Evolutionary conservation across 1,140 invertebrate genomes (phyloP), one percentile per base, ranked within the genome.

Genomic region (Neoseiulus cucumeris): DNA sequence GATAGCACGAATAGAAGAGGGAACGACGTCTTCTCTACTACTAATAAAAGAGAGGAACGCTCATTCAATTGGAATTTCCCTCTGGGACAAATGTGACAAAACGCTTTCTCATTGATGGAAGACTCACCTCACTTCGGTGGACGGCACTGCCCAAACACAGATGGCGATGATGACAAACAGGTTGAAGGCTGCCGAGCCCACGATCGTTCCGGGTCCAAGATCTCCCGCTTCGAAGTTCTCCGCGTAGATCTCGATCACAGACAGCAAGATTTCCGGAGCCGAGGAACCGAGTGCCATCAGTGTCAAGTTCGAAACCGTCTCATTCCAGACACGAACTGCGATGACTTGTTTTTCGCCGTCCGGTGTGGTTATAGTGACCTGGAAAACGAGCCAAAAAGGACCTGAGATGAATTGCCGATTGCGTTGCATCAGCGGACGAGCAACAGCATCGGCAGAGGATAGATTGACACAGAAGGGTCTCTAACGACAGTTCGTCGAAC

Each of bases 221-320:
- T 98, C 95, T 9, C 95, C 95, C 33, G 93, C 91, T 72, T 95
- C 79, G 73, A 95, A 97, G 70, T 87, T 83, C 74, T 90, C 89
- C 17, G 87, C 88, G 73, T 85, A 87, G 70, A 96, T 92, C 79
- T 97, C 93, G 70, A 97, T 96, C 42, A 97, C 89, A 0, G 91
- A 96, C 0, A 97, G 79, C 1, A 99, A 78, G 73, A 99, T 99
- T 77, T 99, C 95, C 0, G 95, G 95, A 0, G 95, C 95, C 69
- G 93, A 98, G 14, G 93, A 97, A 0, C 95, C 95, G n/a, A 98
- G 78, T 17, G 95, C 95, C 95, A 99, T 99, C 28, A 99, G 78
- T 0, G 95, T 98, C 66, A 98, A 79, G 79, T 98, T 99, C 64
- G 94, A 94, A 18, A 99, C 95, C 0, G 95, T 98, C 75, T 98